phyloP scores from a whole-genome alignment of 2,888 invertebrate species.

The Cacoxenus indagator region DNA sequence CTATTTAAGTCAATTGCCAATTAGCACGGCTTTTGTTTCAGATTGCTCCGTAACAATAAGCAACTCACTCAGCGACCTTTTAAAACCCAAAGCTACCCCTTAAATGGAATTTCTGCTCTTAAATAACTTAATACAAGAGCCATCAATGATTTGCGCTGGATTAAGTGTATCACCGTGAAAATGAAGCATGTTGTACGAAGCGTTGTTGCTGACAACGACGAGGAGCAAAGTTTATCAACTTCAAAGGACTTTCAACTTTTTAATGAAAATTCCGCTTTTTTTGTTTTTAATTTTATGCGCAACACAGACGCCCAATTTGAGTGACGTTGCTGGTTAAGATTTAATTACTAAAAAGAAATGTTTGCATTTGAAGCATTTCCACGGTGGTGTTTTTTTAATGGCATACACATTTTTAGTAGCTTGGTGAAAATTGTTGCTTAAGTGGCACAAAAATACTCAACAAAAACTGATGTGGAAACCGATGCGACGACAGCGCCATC shows the following conservation, averaged over 20 bases:
- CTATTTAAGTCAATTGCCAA: neutral
- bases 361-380: too few relatives aligned
- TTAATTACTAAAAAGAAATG: too few relatives aligned
- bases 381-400: too few relatives aligned
- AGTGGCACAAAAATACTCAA: neutral
- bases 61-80: too few relatives aligned
- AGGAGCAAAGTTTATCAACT: neutral
- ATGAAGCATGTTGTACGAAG: neutral
- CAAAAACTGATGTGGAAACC: neutral
- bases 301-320: neutral
- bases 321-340: too few relatives aligned
- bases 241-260: neutral
- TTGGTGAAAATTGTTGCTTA: too few relatives aligned
- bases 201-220: neutral
- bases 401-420: too few relatives aligned
- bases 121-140: too few relatives aligned
- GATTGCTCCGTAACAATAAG: too few relatives aligned
- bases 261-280: neutral
- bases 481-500: neutral
- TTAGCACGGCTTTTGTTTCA: neutral
- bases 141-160: too few relatives aligned
- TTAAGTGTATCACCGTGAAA: neutral
- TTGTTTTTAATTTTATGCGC: neutral
- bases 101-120: too few relatives aligned
- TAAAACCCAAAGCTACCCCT: too few relatives aligned